Percentiles rank a stretch among this genome's conserved stretches.
Conservation (phyloP, 2,888 invertebrate genomes). For the Hypselothyrea guttata region DNA sequence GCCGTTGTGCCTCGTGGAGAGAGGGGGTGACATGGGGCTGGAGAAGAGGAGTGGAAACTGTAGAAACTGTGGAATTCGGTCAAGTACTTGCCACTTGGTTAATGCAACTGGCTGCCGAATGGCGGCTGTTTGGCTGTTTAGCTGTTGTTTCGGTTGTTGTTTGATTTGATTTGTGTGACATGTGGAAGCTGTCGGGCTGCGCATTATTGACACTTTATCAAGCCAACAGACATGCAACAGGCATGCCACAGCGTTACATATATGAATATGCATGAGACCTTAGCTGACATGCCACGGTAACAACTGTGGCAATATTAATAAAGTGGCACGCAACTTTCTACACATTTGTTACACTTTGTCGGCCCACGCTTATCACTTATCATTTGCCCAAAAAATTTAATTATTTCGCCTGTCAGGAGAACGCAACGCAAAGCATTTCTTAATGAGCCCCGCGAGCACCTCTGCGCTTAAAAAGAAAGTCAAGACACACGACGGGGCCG, state of each 20-base stretch:
- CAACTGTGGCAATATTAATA: background rate
- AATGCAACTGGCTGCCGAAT: constrained; percentile 42
- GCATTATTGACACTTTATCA: constrained; percentile 75
- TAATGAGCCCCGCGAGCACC: constrained; percentile 47
- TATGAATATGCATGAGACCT: background rate
- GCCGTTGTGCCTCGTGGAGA: constrained; percentile 1
- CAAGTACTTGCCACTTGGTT: constrained; percentile 68
- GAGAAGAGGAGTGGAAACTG: background rate
- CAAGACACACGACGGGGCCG: constrained; percentile 12
- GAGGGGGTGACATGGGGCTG: too few relatives aligned
- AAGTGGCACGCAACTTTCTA: constrained; percentile 58
- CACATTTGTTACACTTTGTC: constrained; percentile 72
- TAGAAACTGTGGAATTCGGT: constrained; percentile 65
- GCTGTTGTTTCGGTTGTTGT: constrained; percentile 40
- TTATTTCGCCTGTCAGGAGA: constrained; percentile 71
- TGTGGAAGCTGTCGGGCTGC: constrained; percentile 71
- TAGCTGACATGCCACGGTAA: background rate
- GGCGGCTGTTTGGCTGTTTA: constrained; percentile 19
- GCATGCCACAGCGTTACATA: too few relatives aligned
- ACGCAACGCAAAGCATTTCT: constrained; percentile 58
- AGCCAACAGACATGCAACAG: constrained; percentile 28
- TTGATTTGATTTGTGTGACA: constrained; percentile 70
- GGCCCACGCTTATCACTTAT: constrained; percentile 60
- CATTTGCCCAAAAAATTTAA: constrained; percentile 56
- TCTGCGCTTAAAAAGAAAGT: constrained; percentile 60